phyloP scores from a whole-genome alignment of 2,797 vertebrate genomes.

The Lacerta agilis region DNA sequence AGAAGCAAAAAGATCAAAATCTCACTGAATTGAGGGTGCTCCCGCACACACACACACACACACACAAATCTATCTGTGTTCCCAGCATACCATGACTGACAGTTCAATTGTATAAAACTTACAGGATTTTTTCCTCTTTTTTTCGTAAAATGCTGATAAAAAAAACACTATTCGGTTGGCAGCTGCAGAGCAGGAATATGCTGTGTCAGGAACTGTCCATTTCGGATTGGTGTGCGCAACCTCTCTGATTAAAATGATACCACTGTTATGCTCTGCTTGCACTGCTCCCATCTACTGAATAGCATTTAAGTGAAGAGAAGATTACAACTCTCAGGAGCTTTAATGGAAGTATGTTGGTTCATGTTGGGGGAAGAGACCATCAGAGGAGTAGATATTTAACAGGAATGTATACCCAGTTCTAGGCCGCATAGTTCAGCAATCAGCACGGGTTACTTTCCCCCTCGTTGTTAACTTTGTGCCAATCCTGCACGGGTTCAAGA shows the following conservation, averaged over 20 bases:
- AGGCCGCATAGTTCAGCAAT: not conserved
- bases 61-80: not conserved
- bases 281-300: not conserved
- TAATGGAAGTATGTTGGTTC: not conserved
- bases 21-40: conserved; percentile 28
- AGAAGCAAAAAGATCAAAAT: not conserved
- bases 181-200: not conserved
- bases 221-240: not conserved
- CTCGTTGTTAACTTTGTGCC: not conserved
- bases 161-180: not conserved
- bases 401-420: not conserved
- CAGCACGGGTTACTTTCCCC: not conserved
- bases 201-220: not conserved
- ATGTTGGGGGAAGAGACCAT: not conserved
- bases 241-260: not conserved
- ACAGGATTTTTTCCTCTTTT: not conserved
- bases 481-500: not conserved
- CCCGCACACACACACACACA: not conserved
- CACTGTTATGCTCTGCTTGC: not conserved
- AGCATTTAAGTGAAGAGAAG: not conserved
- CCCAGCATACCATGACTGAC: not conserved
- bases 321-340: not conserved
- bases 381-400: not conserved
- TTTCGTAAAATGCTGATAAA: conserved; percentile 4
- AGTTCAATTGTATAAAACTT: conserved; percentile 22